A percentile compares a stretch with the other conserved stretches of the same genome.
These are phyloP conservation scores for Plectropomus leopardus DNA, from an alignment of 2,113 vertebrate species.

Conservation along the genomic window DNA sequence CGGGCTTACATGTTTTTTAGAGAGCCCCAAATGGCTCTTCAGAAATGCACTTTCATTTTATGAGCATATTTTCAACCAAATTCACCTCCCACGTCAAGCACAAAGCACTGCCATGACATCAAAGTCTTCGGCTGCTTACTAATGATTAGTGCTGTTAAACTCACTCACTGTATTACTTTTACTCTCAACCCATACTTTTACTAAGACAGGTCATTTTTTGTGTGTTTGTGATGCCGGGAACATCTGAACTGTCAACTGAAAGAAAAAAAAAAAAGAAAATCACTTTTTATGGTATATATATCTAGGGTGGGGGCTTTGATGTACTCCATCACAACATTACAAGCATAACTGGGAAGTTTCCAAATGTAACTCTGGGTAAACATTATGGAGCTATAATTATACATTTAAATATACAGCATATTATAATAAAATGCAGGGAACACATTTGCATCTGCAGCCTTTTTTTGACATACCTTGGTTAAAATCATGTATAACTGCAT, in stretches of 20 bases:
- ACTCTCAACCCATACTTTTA: slow-evolving; percentile 9
- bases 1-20: slow-evolving; percentile 46
- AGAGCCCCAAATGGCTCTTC: slow-evolving; percentile 30
- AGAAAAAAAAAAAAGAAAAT: not conserved
- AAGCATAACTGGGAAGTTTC: not conserved
- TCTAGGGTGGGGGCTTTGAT: not conserved
- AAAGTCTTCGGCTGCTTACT: slow-evolving; percentile 30
- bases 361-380: not conserved
- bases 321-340: not conserved
- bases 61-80: slow-evolving; percentile 30
- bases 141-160: not conserved
- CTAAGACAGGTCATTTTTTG: not conserved
- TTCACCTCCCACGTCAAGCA: slow-evolving; percentile 25
- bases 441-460: slow-evolving; percentile 21
- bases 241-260: not conserved
- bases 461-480: slow-evolving; percentile 22
- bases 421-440: slow-evolving; percentile 20
- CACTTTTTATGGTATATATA: not conserved
- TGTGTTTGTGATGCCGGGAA: slow-evolving; percentile 1
- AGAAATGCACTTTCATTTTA: slow-evolving; percentile 55
- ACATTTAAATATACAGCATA: slow-evolving; percentile 4
- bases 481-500: not conserved
- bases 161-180: not conserved
- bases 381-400: not conserved
- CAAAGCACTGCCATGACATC: slow-evolving; percentile 18